Conservation (phyloP, 1,140 invertebrate genomes). For the Drosophila auraria region DNA sequence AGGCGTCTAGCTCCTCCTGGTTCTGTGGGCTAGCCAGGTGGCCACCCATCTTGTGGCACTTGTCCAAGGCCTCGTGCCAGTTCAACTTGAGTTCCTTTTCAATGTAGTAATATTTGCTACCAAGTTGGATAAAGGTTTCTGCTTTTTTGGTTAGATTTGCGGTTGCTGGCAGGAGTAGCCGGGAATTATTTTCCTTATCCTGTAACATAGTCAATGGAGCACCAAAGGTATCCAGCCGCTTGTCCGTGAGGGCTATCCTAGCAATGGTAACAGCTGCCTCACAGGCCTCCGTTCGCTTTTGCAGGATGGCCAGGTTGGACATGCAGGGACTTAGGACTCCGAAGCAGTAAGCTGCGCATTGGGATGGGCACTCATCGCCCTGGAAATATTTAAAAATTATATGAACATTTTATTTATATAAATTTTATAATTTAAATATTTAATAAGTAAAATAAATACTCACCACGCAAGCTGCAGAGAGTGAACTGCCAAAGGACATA, state of each 20-base stretch:
- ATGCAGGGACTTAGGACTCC: slow-evolving; percentile 7
- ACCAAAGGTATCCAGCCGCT: slow-evolving; percentile 13
- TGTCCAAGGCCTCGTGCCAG: slow-evolving; percentile 11
- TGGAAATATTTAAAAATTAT: not conserved
- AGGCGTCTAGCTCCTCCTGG: slow-evolving; percentile 22
- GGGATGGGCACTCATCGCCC: not conserved
- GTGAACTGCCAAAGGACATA: not conserved
- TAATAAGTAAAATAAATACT: not conserved
- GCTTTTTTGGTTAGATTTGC: not conserved
- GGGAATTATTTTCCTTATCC: slow-evolving; percentile 10
- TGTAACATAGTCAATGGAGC: not conserved
- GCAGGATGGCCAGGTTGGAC: slow-evolving; percentile 1
- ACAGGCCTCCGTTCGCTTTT: slow-evolving; percentile 14
- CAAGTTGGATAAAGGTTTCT: slow-evolving; percentile 1
- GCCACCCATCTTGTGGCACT: slow-evolving; percentile 25
- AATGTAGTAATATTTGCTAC: slow-evolving; percentile 20
- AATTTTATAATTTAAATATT: too few species aligned
- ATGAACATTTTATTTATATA: too few species aligned
- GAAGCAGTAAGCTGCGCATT: slow-evolving; percentile 16
- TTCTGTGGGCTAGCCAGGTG: slow-evolving; percentile 9
- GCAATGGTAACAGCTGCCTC: slow-evolving; percentile 21
- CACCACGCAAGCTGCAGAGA: slow-evolving; percentile 1
- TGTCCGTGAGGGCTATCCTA: slow-evolving; percentile 16
- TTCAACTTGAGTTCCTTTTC: not conserved
- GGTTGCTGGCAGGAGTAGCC: not conserved